These are phyloP conservation scores for Peromyscus nudipes DNA, from an alignment of 2,797 vertebrate species.

Conservation along the genomic window DNA sequence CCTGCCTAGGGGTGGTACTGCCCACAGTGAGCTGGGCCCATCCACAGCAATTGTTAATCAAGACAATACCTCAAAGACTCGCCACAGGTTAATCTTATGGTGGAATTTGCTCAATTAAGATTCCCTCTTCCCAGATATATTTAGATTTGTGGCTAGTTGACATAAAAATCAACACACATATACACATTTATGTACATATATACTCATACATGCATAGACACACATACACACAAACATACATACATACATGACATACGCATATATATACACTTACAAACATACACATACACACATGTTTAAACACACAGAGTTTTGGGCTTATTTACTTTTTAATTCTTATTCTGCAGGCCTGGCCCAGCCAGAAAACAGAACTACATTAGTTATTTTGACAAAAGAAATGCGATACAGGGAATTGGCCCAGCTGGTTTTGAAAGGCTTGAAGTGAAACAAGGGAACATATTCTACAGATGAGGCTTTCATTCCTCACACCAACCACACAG, in stretches of 20 bases:
- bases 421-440: background rate
- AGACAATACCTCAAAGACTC: background rate
- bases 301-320: background rate
- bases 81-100: background rate
- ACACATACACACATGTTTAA: background rate
- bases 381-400: background rate
- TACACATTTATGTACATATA: background rate
- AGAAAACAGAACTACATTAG: background rate
- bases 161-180: background rate
- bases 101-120: background rate
- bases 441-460: background rate
- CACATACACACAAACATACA: background rate
- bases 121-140: background rate
- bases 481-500: background rate
- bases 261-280: background rate
- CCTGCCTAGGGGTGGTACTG: background rate
- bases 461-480: background rate
- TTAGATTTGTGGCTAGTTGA: background rate
- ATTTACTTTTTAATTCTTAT: background rate
- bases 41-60: background rate
- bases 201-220: background rate
- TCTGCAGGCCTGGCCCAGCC: background rate
- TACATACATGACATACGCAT: background rate
- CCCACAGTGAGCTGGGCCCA: background rate
- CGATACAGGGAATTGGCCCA: background rate